Evolutionary conservation across 1,140 invertebrate genomes (phyloP).

Genomic region (Stegodyphus dumicola): DNA sequence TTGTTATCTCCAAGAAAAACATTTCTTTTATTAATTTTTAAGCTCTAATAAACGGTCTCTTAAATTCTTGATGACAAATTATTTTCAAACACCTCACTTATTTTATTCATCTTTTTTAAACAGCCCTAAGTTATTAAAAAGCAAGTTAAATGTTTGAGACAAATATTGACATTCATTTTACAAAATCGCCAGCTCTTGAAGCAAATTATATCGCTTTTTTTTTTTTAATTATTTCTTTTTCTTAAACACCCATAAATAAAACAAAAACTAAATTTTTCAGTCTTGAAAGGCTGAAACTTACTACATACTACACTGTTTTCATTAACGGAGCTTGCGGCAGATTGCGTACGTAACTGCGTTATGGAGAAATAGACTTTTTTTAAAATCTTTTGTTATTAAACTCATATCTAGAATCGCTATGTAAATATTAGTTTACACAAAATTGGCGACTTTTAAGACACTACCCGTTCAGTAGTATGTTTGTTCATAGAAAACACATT

Average conservation of each 20-base stretch:
- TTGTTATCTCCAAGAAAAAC: no score
- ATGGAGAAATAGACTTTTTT: not conserved
- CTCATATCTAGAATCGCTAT: not conserved
- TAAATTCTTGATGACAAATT: no score
- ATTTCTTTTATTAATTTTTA: no score
- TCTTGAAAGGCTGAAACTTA: not conserved
- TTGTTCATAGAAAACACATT: not conserved
- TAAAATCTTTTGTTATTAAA: not conserved
- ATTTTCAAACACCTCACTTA: no score
- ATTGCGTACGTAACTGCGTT: not conserved
- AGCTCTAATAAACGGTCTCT: no score
- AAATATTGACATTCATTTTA: constrained; percentile 45
- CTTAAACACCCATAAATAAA: not conserved
- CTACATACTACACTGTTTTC: not conserved
- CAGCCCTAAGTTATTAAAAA: constrained; percentile 32
- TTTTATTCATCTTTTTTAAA: constrained; percentile 4
- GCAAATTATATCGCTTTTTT: constrained; percentile 1
- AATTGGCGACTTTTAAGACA: constrained; percentile 22
- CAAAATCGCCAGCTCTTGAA: constrained; percentile 7
- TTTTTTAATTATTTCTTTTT: not conserved
- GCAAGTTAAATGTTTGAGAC: constrained; percentile 22
- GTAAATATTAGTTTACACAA: constrained; percentile 40
- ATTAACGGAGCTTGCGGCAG: not conserved
- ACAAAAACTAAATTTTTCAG: not conserved
- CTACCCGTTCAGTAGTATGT: not conserved